Conservation (phyloP, 2,113 vertebrate species). For the Campylomormyrus tamandua region DNA sequence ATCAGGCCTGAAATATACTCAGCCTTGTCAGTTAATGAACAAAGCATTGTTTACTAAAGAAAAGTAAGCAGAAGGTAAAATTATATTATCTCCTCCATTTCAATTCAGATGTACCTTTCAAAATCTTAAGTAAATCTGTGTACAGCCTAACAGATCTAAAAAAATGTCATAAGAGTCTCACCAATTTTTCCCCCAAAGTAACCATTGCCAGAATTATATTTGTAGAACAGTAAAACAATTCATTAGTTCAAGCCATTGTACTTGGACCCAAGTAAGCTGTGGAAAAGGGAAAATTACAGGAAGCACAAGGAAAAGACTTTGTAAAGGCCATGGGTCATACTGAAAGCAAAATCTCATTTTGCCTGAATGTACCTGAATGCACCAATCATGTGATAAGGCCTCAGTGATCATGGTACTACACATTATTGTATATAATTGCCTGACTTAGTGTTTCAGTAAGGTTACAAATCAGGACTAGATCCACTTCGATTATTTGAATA, state of each 20-base stretch:
- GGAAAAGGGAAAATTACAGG: conserved; percentile 5
- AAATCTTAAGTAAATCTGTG: background rate
- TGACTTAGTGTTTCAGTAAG: background rate
- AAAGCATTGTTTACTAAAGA: background rate
- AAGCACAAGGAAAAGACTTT: background rate
- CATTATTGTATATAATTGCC: background rate
- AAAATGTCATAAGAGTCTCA: background rate
- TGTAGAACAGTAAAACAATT: background rate
- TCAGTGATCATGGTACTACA: background rate
- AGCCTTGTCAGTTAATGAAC: conserved; percentile 6
- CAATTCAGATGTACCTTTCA: background rate
- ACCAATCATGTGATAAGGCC: background rate
- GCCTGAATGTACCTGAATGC: background rate
- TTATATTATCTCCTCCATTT: background rate
- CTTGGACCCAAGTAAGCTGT: conserved; percentile 5
- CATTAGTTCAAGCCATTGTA: background rate
- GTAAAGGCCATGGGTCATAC: background rate
- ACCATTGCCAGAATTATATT: conserved; percentile 2
- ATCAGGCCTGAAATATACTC: background rate
- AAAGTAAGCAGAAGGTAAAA: background rate
- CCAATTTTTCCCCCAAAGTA: background rate
- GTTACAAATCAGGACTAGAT: background rate
- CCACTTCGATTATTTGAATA: conserved; percentile 12
- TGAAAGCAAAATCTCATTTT: background rate
- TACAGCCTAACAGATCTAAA: background rate